Evolutionary conservation across 2,797 vertebrate genomes (phyloP).

Genomic region (Peromyscus attwateri): DNA sequence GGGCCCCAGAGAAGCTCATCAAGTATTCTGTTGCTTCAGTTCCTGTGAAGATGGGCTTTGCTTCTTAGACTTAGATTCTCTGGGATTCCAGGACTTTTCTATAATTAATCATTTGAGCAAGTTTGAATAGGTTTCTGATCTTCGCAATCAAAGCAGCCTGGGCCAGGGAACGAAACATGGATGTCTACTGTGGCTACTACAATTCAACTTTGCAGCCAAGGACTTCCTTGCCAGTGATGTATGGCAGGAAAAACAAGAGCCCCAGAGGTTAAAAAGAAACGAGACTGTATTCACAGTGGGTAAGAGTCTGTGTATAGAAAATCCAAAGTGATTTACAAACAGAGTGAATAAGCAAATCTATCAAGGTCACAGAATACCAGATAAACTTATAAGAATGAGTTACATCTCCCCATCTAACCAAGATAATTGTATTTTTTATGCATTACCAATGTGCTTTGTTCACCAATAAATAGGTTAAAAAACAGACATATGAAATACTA

Average conservation of each 20-base stretch:
- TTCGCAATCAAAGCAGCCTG: neutral
- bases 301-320: neutral
- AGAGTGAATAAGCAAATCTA: neutral
- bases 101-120: neutral
- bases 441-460: neutral
- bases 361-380: neutral
- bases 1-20: neutral
- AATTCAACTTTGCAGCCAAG: neutral
- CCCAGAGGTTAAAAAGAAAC: neutral
- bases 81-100: neutral
- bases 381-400: neutral
- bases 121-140: neutral
- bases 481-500: neutral
- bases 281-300: neutral
- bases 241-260: slow-evolving; percentile 8
- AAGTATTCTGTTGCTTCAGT: neutral
- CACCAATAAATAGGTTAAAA: neutral
- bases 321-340: neutral
- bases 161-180: neutral
- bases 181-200: too few species aligned
- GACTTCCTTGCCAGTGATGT: neutral
- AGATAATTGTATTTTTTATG: neutral
- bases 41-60: neutral
- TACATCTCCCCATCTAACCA: neutral
- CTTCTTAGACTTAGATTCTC: neutral